Evolutionary conservation across 2,888 invertebrate genomes (phyloP), one percentile per base, ranked within the genome.

Genomic region (Odontocolon sp.): DNA sequence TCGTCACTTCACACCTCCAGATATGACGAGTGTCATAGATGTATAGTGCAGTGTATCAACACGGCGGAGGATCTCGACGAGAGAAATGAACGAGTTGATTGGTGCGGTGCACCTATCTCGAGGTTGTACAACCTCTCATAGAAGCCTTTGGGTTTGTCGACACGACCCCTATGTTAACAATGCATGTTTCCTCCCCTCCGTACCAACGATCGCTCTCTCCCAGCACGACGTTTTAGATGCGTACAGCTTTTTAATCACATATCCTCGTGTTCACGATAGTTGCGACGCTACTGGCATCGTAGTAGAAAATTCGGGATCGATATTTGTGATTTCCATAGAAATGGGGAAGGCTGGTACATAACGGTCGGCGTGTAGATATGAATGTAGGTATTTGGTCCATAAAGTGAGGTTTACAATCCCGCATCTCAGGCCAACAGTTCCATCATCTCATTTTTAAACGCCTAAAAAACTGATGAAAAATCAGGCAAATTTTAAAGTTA

Each of bases 241-340:
- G 78, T 78, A 77, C 80, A 68, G 81, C 74, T 80, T 83, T 87
- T 86, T 85, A 86, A 87, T 87, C 84, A 82, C 80, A 80, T 75
- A 68, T 61, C 69, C 67, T 66, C 69, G 74, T 38, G 47, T 36
- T 70, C 72, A 63, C 31, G 70, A 54, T 36, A 23, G 63, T 38
- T 8, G 57, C 47, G 26, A 26, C 42, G 57, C 56, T 57, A 33
- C 31, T 40, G 23, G 26, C 61, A 45, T n/a, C 52, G 23, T 50
- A 23, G 14, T 8, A 26, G 18, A 67, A 66, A 59, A 38, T 16
- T 26, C 45, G 31, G 56, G 47, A 78, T 71, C 71, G 78, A 82
- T 81, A 84, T 88, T 87, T 84, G 84, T 81, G 81, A 85, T 86
- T 86, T 87, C 83, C 82, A 84, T 86, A 83, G 82, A 86, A 86